phyloP scores from a whole-genome alignment of 2,797 vertebrate species.

The Channa striata region DNA sequence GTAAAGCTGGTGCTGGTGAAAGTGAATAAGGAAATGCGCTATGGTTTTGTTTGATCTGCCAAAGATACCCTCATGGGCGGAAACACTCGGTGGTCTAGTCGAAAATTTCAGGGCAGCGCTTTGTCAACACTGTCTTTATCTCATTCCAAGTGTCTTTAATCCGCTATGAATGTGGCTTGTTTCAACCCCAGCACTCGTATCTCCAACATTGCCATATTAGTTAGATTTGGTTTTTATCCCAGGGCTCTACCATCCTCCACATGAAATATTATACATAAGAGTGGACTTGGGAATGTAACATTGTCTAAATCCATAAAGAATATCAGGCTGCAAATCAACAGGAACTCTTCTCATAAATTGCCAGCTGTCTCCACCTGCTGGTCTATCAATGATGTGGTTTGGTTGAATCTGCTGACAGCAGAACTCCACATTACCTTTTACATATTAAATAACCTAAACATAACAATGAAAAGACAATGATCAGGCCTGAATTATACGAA shows the following conservation, averaged over 20 bases:
- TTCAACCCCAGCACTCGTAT: constrained; percentile 2
- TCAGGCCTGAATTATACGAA: too few relatives aligned
- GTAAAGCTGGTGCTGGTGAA: not conserved
- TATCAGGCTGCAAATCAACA: not conserved
- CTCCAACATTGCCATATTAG: not conserved
- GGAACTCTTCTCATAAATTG: constrained; percentile 8
- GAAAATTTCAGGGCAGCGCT: not conserved
- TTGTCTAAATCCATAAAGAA: not conserved
- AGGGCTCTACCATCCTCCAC: too few relatives aligned
- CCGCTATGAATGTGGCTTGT: not conserved
- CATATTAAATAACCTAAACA: too few relatives aligned
- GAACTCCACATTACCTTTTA: too few relatives aligned
- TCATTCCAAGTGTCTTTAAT: not conserved
- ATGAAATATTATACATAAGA: not conserved
- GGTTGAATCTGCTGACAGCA: not conserved
- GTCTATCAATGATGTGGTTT: not conserved
- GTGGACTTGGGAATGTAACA: not conserved
- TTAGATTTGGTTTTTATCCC: too few relatives aligned
- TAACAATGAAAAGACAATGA: not conserved
- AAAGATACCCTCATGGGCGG: not conserved
- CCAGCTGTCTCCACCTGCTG: constrained; percentile 58
- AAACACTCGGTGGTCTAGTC: not conserved
- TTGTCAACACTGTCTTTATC: not conserved
- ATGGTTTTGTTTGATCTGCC: not conserved
- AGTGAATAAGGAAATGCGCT: not conserved